phyloP scores from a whole-genome alignment of 2,888 invertebrate genomes.

The Noctua comes region DNA sequence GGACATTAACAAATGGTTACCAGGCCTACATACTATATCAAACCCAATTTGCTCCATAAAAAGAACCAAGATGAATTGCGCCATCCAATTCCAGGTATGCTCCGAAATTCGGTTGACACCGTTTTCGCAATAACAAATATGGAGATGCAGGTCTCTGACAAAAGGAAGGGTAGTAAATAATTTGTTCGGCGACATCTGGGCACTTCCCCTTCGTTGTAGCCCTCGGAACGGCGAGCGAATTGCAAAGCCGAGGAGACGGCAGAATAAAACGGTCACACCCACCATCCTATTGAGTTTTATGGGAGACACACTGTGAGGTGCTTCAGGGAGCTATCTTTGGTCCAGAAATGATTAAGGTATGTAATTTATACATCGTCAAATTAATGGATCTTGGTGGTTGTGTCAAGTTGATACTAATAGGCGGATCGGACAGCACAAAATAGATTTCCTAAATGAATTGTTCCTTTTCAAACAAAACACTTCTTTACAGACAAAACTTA shows the following conservation, averaged over 20 bases:
- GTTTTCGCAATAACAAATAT: conserved; percentile 76
- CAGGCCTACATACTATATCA: conserved; percentile 63
- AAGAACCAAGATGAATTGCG: conserved; percentile 68
- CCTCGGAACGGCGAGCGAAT: conserved; percentile 73
- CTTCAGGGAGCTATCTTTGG: conserved; percentile 42
- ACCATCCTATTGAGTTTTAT: conserved; percentile 80
- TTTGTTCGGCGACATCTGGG: conserved; percentile 88
- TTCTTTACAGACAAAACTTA: not conserved
- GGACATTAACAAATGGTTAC: conserved; percentile 59
- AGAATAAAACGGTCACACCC: conserved; percentile 86
- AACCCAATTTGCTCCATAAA: conserved; percentile 65
- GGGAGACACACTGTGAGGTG: conserved; percentile 64
- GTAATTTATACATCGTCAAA: not conserved
- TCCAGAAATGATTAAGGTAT: conserved; percentile 1
- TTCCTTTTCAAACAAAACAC: not conserved
- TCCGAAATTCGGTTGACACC: conserved; percentile 67
- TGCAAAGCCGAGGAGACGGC: conserved; percentile 76
- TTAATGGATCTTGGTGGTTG: not conserved
- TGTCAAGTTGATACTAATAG: not conserved
- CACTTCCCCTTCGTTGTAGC: conserved; percentile 86
- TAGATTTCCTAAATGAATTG: accelerated
- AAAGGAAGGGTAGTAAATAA: conserved; percentile 88
- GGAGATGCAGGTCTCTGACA: conserved; percentile 79
- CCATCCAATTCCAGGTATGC: conserved; percentile 65
- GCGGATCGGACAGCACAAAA: not conserved